Evolutionary conservation across 2,113 vertebrate genomes (phyloP).

Genomic region (Pionites leucogaster): DNA sequence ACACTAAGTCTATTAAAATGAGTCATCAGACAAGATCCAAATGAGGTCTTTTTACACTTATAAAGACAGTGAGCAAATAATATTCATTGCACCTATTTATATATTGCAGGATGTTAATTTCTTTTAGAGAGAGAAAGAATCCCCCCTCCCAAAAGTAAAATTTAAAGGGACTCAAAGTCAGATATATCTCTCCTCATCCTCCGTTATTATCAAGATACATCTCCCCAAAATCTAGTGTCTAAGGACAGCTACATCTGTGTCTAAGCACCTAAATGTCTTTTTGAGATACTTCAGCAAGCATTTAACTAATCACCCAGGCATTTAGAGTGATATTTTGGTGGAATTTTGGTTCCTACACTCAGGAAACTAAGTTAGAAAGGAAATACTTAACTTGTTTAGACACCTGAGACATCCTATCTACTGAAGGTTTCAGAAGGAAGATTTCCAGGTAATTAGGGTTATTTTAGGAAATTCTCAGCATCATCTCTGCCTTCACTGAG

Average conservation of each 20-base stretch:
- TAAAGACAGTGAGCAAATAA: neutral
- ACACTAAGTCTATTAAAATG: neutral
- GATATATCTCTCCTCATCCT: neutral
- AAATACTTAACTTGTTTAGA: neutral
- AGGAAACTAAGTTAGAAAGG: neutral
- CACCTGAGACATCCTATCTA: neutral
- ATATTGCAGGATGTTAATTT: neutral
- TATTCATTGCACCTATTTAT: neutral
- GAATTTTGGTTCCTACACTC: neutral
- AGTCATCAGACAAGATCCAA: neutral
- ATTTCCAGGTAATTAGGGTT: neutral
- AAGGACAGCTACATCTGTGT: neutral
- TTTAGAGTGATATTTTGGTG: neutral
- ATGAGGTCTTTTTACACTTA: neutral
- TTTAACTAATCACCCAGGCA: neutral
- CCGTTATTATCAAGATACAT: neutral
- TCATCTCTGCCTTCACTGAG: neutral
- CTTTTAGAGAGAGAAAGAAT: neutral
- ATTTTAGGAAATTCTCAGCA: neutral
- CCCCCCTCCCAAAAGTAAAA: neutral
- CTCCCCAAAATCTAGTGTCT: neutral
- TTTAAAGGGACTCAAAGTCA: neutral
- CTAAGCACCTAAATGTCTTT: neutral
- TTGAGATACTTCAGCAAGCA: neutral
- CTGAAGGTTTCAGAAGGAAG: neutral